A percentile compares a stretch with the other conserved stretches of the same genome.
Conservation (phyloP, 1,140 invertebrate species). For the Campoletis sonorensis region DNA sequence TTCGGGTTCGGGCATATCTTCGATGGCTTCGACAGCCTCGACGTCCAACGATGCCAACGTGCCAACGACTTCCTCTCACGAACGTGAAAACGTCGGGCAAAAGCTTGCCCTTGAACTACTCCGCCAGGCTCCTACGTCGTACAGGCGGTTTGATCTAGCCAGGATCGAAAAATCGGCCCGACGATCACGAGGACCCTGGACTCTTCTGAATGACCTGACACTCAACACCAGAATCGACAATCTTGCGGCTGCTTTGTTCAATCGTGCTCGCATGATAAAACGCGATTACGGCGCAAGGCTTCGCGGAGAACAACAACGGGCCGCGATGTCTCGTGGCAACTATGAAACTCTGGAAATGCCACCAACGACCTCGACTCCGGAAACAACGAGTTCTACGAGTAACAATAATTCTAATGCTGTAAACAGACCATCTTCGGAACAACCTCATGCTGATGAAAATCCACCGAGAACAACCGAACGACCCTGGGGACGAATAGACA, state of each 20-base stretch:
- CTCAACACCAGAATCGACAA: constrained; percentile 57
- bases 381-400: constrained; percentile 13
- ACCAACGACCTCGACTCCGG: not conserved
- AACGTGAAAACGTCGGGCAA: constrained; percentile 48
- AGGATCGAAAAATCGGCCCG: constrained; percentile 54
- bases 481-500: constrained; percentile 49
- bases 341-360: not conserved
- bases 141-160: constrained; percentile 53
- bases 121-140: constrained; percentile 53
- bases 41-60: not conserved
- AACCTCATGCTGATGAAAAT: constrained; percentile 7
- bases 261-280: not conserved
- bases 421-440: constrained; percentile 43
- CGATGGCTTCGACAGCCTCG: not conserved
- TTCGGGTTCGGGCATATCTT: not conserved
- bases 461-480: constrained; percentile 49
- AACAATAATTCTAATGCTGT: constrained; percentile 9
- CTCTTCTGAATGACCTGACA: constrained; percentile 24
- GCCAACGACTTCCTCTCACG: not conserved
- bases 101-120: constrained; percentile 51
- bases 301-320: not conserved
- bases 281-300: not conserved
- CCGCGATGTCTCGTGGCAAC: not conserved
- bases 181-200: constrained; percentile 52
- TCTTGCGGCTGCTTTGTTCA: constrained; percentile 54